Evolutionary conservation across 2,888 invertebrate genomes (phyloP), one percentile per base, ranked within the genome.

Genomic region (Diachrysia chrysitis): DNA sequence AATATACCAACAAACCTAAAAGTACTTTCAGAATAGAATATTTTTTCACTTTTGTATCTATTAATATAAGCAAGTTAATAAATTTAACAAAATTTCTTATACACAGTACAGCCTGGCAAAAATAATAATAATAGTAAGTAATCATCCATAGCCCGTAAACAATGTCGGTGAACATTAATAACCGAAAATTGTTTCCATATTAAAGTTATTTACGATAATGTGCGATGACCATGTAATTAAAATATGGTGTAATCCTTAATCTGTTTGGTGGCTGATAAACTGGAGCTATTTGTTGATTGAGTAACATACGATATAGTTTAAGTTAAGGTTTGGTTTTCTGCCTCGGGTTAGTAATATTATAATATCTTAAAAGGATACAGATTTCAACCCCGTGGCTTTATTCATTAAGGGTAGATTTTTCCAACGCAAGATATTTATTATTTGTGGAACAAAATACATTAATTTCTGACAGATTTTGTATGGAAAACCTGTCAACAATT

Each of bases 121-220:
- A 16, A 51, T 14, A 51, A 25, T 17, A 4, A 19, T 29, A 19
- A 17, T 61, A 64, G 63, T 60, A 65, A 64, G 63, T 60, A 73
- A 73, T 63, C 59, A 69, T 12, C 55, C 19, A 35, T 37, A 76
- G 61, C 70, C 69, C 23, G 62, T 77, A 77, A 77, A 77, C 68
- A 77, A 77, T 46, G 29, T 46, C 62, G 35, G 69, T 73, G 64
- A 73, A 78, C 69, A 78, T 69, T 78, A 78, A 73, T 78, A 65
- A 69, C 54, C 46, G 54, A 78, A 62, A 67, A 68, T 65, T 75
- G 78, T 78, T 75, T 69, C 56, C 64, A 69, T 62, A 69, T 54
- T 63, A 65, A 68, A 69, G 66, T 75, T 64, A 78, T 77, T 79
- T 75, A 78, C 76, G 77, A 65, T 78, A 75, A 75, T 69, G 62